Evolutionary conservation across 2,888 invertebrate genomes (phyloP).

Genomic region (Drepanosiphum platanoidis): DNA sequence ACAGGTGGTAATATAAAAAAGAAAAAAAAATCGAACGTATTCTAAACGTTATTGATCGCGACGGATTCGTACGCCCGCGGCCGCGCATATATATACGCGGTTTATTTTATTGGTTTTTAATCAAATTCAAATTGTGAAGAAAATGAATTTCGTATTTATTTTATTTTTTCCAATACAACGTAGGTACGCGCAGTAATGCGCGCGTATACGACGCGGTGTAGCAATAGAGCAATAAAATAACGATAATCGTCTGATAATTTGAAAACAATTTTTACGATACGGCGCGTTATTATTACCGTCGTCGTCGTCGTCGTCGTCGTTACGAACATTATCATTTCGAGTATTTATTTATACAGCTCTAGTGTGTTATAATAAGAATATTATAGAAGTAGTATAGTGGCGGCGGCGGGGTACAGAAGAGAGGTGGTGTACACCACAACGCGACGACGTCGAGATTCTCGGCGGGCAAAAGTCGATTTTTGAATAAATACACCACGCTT

Average conservation of each 20-base stretch:
- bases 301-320: no score
- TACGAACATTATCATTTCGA: no score
- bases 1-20: no score
- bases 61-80: background rate
- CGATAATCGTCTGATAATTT: conserved; percentile 13
- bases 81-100: background rate
- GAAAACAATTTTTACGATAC: conserved; percentile 1
- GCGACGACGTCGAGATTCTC: background rate
- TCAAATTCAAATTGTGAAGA: conserved; percentile 1
- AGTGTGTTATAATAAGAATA: no score
- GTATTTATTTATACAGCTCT: no score
- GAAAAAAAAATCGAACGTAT: no score
- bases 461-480: background rate
- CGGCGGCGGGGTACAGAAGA: no score
- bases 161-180: background rate
- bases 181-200: background rate
- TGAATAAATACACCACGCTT: background rate
- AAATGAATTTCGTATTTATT: background rate
- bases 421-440: no score
- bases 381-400: no score
- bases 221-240: conserved; percentile 19
- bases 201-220: background rate
- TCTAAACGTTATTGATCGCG: background rate
- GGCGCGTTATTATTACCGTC: background rate
- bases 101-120: background rate